These are phyloP conservation scores for Drosophila prolongata DNA, from an alignment of 2,888 invertebrate genomes.

Conservation along the genomic window DNA sequence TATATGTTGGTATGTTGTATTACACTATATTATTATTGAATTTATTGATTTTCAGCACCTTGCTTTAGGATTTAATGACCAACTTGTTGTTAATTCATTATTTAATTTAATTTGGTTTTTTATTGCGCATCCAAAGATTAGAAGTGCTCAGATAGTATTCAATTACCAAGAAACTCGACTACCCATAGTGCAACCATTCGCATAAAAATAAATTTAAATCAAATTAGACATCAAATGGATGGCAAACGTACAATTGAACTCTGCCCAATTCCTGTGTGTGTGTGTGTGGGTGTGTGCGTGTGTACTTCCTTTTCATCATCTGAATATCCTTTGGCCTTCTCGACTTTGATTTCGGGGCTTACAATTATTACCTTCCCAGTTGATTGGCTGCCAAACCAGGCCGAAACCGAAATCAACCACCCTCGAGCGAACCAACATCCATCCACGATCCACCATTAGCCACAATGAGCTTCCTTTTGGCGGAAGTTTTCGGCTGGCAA, in stretches of 20 bases:
- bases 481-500: slow-evolving; percentile 62
- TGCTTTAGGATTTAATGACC: background rate
- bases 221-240: slow-evolving; percentile 32
- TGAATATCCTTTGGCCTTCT: slow-evolving; percentile 30
- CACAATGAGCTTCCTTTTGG: slow-evolving; percentile 39
- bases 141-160: too few relatives aligned
- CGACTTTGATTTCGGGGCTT: slow-evolving; percentile 36
- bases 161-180: background rate
- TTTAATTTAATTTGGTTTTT: background rate
- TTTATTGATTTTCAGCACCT: background rate
- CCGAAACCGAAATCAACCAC: slow-evolving; percentile 13
- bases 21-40: too few relatives aligned
- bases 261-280: too few relatives aligned
- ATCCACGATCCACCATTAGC: slow-evolving; percentile 4
- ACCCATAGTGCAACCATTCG: background rate
- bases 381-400: slow-evolving; percentile 26
- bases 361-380: slow-evolving; percentile 44
- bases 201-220: background rate
- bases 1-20: too few relatives aligned
- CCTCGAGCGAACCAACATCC: background rate
- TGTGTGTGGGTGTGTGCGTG: background rate
- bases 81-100: background rate
- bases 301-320: slow-evolving; percentile 32
- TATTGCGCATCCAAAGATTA: background rate
- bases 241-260: slow-evolving; percentile 1